These are phyloP conservation scores for Masnerella sp. DNA, from an alignment of 2,888 invertebrate species.

Conservation along the genomic window DNA sequence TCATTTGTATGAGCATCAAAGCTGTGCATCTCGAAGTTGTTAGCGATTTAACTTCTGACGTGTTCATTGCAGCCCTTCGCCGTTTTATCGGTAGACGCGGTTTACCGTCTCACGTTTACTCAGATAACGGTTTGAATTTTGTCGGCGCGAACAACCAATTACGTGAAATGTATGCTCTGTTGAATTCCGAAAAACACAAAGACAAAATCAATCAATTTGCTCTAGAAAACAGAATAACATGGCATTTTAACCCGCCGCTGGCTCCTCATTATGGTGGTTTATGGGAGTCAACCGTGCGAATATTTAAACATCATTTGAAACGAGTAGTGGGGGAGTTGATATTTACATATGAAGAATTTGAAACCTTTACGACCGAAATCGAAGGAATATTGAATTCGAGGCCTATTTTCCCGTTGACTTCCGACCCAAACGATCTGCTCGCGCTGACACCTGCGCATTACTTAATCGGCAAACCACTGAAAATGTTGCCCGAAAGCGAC, in stretches of 20 bases:
- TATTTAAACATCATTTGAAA: slow-evolving; percentile 39
- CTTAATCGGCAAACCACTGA: slow-evolving; percentile 41
- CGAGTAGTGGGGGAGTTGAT: slow-evolving; percentile 25
- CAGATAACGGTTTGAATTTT: slow-evolving; percentile 72
- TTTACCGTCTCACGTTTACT: slow-evolving; percentile 63
- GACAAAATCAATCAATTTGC: slow-evolving; percentile 5
- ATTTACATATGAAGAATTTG: slow-evolving; percentile 38
- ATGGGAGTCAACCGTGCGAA: slow-evolving; percentile 37
- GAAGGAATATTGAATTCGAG: slow-evolving; percentile 45
- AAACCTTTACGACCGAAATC: slow-evolving; percentile 43
- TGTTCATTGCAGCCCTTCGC: slow-evolving; percentile 67
- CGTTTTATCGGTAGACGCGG: slow-evolving; percentile 68
- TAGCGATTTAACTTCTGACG: slow-evolving; percentile 3
- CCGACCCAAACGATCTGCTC: slow-evolving; percentile 43
- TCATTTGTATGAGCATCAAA: slow-evolving; percentile 11
- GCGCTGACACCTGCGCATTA: slow-evolving; percentile 43
- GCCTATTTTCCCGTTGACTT: slow-evolving; percentile 29
- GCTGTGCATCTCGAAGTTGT: slow-evolving; percentile 11
- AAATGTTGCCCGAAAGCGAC: slow-evolving; percentile 11
- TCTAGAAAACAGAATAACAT: slow-evolving; percentile 21
- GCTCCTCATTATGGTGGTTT: slow-evolving; percentile 49
- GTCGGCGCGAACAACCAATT: slow-evolving; percentile 64
- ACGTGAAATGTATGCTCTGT: slow-evolving; percentile 1
- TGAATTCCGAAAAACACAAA: slow-evolving; percentile 3
- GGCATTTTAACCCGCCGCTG: slow-evolving; percentile 50